Evolutionary conservation across 2,888 invertebrate genomes (phyloP).

Genomic region (Myopa testacea): DNA sequence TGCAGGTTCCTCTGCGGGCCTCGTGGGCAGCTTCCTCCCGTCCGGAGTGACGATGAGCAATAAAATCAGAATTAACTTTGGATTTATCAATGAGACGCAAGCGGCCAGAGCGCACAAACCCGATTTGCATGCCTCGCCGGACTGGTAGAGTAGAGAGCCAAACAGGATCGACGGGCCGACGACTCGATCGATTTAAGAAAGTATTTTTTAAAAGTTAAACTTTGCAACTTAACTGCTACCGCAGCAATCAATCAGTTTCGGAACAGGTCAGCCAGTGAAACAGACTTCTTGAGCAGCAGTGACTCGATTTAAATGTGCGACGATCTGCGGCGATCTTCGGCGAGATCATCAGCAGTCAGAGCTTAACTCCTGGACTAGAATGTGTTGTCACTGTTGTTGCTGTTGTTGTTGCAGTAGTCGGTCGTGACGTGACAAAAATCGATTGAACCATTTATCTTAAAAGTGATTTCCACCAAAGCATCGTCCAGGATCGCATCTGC

Average conservation of each 20-base stretch:
- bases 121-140: conserved; percentile 16
- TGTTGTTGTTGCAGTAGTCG: conserved; percentile 18
- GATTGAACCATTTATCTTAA: conserved; percentile 39
- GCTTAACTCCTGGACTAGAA: not conserved
- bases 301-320: conserved; percentile 17
- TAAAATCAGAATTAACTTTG: conserved; percentile 32
- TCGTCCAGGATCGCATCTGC: conserved; percentile 10
- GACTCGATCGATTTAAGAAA: conserved; percentile 10
- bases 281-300: not conserved
- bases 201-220: conserved; percentile 14
- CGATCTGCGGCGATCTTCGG: conserved; percentile 26
- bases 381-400: not conserved
- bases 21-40: not conserved
- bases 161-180: conserved; percentile 7
- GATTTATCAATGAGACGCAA: conserved; percentile 24
- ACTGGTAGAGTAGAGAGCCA: not conserved
- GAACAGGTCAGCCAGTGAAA: not conserved
- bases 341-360: conserved; percentile 20
- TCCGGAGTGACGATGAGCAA: conserved; percentile 29
- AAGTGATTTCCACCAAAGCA: conserved; percentile 29
- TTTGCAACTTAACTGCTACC: conserved; percentile 8
- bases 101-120: not conserved
- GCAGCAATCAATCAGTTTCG: conserved; percentile 11
- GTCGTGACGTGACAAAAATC: conserved; percentile 42
- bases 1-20: not conserved